phyloP scores from a whole-genome alignment of 2,797 vertebrate species.

The Pipistrellus kuhlii region DNA sequence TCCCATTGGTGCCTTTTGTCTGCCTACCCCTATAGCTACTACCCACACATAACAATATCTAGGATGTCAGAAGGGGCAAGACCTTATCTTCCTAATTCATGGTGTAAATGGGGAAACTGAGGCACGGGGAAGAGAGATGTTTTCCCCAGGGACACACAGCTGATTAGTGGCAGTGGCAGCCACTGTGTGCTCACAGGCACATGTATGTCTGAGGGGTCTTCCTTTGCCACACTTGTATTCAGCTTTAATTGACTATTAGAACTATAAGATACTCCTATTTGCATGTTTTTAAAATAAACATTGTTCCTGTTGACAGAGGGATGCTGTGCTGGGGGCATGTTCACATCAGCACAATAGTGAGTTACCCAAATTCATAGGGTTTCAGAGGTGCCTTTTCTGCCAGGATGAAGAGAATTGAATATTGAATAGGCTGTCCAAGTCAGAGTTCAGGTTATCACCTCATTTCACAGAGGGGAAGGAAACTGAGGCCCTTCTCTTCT shows the following conservation, averaged over 20 bases:
- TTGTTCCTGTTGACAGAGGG: not conserved
- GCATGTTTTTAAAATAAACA: not conserved
- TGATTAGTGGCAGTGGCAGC: not conserved
- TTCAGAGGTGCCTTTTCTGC: not conserved
- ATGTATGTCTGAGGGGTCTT: not conserved
- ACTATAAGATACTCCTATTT: not conserved
- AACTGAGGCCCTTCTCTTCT: conserved; percentile 7
- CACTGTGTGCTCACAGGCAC: not conserved
- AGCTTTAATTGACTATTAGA: not conserved
- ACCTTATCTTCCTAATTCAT: not conserved
- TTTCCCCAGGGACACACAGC: not conserved
- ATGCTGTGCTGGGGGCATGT: not conserved
- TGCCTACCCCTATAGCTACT: not conserved
- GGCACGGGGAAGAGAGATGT: not conserved
- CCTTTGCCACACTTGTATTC: not conserved
- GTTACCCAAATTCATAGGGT: not conserved
- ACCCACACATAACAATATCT: not conserved
- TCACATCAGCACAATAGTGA: not conserved
- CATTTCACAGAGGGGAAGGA: conserved; percentile 20
- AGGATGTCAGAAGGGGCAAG: not conserved
- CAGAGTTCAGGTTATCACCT: not conserved
- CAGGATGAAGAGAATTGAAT: not conserved
- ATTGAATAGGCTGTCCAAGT: not conserved
- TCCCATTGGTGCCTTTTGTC: not conserved
- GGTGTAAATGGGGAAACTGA: not conserved